phyloP scores from a whole-genome alignment of 2,888 invertebrate species.

The Rhodophaea formosa region DNA sequence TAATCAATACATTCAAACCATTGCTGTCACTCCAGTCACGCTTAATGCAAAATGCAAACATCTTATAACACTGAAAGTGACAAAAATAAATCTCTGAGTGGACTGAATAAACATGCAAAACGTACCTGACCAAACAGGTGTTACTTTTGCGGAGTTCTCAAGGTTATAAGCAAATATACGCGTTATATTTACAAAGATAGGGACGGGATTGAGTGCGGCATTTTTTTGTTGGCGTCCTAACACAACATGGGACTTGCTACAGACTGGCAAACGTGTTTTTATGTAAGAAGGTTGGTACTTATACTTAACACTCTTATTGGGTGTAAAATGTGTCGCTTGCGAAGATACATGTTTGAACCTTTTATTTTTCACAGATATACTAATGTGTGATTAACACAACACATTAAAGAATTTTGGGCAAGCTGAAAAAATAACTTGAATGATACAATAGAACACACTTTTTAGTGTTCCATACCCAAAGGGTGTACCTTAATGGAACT shows the following conservation, averaged over 20 bases:
- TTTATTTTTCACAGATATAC: background rate
- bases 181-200: background rate
- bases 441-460: no score
- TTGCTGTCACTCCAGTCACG: background rate
- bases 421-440: no score
- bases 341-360: background rate
- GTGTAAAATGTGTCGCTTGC: background rate
- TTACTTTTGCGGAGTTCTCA: constrained; percentile 4
- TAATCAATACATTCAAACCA: background rate
- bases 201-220: background rate
- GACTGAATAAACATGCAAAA: constrained; percentile 16
- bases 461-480: no score
- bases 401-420: no score
- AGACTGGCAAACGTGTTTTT: constrained; percentile 1
- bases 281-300: background rate
- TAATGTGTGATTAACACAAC: no score
- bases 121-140: constrained; percentile 10
- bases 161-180: constrained; percentile 11
- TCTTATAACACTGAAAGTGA: constrained; percentile 1
- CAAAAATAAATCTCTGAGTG: constrained; percentile 7
- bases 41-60: constrained; percentile 15
- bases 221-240: constrained; percentile 12
- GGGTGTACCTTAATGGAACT: no score
- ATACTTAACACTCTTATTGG: background rate
- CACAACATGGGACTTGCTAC: constrained; percentile 1